Base-by-base conservation (phyloP, 2,888 invertebrate genomes). In the Lepidocyrtoides sp. region DNA sequence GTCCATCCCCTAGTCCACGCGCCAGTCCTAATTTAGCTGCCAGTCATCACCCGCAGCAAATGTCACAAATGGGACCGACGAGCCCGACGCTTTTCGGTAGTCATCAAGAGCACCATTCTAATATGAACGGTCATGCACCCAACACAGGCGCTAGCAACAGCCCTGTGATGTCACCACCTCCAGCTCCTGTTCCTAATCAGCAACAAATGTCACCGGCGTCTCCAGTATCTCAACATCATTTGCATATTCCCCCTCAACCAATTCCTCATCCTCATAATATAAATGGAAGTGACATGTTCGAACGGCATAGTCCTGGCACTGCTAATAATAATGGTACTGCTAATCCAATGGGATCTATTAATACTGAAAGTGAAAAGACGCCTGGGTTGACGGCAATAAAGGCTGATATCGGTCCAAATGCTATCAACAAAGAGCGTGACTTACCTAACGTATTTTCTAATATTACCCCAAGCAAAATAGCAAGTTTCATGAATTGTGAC, bases 1-100 rank as follows among this genome's bases (percentile, higher is more conserved):
- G 87, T 79, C 91, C 89, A 69, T 86, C 86, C 41, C 91, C 92
- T 72, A 90, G 90, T 77, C 92, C 93, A 26, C 88, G 88, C 54
- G 77, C 91, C 51, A 91, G 86, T 66, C 83, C 84, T 14, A 91
- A 82, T 23, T 66, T 87, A 41, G 87, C 87, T 23, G 29, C 20
- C 12, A 51, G 57, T 48, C 89, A 75, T 44, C 72, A 72, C 44
- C 85, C 90, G 5, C 89, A 75, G 12, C 91, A 82, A 72, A 82
- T 79, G 48, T 17, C 63, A 0, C 90, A 82, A 72, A 60, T 89
- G 72, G 69, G 63, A 32, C 72, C 77, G 4, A 83, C 66, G n/a
- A 77, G 66, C 17, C 90, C 84, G 7, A 36, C 63, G 63, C 60
- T 23, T 0, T 60, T 36, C n/a, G 17, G 75, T 26, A 79, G 84